Evolutionary conservation across 2,888 invertebrate genomes (phyloP).

Genomic region (Gnatocerus cornutus): DNA sequence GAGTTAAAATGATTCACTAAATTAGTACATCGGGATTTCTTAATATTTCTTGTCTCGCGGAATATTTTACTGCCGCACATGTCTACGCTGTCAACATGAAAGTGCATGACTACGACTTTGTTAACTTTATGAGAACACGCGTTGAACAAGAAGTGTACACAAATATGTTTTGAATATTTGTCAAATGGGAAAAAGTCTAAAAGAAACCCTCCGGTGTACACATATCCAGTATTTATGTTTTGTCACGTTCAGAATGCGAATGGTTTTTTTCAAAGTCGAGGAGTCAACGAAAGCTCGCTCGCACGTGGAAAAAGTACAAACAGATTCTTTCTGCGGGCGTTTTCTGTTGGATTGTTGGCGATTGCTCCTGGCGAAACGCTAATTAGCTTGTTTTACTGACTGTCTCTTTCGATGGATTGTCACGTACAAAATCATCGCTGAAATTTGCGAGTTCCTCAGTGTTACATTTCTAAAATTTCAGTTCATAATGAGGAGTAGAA

Average conservation of each 20-base stretch:
- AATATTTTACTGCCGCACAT: slow-evolving; percentile 61
- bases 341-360: too few relatives aligned
- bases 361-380: too few relatives aligned
- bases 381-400: too few relatives aligned
- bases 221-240: slow-evolving; percentile 58
- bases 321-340: too few relatives aligned
- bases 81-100: slow-evolving; percentile 62
- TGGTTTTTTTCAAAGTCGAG: slow-evolving; percentile 37
- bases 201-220: slow-evolving; percentile 28
- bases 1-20: slow-evolving; percentile 66
- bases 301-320: too few relatives aligned
- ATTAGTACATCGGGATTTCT: slow-evolving; percentile 67
- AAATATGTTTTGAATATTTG: slow-evolving; percentile 60
- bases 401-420: too few relatives aligned
- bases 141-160: slow-evolving; percentile 51
- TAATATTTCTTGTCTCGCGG: slow-evolving; percentile 66
- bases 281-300: background rate
- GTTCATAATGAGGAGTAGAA: too few relatives aligned
- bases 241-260: slow-evolving; percentile 55
- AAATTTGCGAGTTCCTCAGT: too few relatives aligned
- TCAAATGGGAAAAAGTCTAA: slow-evolving; percentile 55
- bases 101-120: slow-evolving; percentile 48
- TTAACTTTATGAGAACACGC: slow-evolving; percentile 48
- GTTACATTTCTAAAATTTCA: too few relatives aligned
- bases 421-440: too few relatives aligned